These are phyloP conservation scores for Coluber constrictor DNA, from an alignment of 2,797 vertebrate species.

Conservation along the genomic window DNA sequence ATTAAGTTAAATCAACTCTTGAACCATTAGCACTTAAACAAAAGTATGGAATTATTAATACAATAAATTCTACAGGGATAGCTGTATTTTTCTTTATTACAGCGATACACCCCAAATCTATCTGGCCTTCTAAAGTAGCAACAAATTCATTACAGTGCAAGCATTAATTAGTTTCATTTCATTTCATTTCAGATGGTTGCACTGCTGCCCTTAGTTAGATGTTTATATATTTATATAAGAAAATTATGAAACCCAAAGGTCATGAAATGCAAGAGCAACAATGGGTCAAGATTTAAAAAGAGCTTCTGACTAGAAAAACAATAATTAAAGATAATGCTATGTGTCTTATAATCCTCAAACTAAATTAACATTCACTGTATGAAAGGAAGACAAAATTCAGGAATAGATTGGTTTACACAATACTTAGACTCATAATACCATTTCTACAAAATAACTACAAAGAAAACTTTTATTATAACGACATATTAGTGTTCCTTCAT, in stretches of 20 bases:
- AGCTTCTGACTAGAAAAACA: neutral
- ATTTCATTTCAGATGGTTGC: neutral
- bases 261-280: neutral
- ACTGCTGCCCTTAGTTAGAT: neutral
- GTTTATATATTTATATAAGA: neutral
- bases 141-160: neutral
- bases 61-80: neutral
- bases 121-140: neutral
- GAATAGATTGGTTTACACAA: neutral
- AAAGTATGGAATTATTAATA: neutral
- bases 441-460: neutral
- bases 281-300: neutral
- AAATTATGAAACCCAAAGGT: neutral
- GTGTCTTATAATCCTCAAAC: neutral
- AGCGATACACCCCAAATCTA: neutral
- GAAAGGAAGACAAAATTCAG: neutral
- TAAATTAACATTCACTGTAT: neutral
- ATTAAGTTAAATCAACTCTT: neutral
- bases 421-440: neutral
- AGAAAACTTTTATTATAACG: neutral
- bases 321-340: neutral
- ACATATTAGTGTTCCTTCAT: neutral
- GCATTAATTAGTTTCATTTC: neutral
- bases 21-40: neutral
- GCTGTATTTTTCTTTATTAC: neutral